Conservation (phyloP, 64 coral and sea anemone genomes). For the Stichodactyla mertensii region DNA sequence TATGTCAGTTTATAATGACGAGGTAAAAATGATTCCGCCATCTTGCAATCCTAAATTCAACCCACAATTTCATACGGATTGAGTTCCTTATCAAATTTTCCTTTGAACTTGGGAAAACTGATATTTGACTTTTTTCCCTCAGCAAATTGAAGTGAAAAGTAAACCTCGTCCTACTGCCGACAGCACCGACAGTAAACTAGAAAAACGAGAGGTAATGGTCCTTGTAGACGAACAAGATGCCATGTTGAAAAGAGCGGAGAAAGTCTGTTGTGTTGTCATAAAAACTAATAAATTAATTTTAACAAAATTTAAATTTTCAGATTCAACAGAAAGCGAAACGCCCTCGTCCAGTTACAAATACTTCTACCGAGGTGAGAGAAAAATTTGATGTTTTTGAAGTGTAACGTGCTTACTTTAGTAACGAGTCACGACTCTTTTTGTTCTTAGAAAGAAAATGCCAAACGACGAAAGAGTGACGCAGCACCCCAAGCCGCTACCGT, state of each 20-base stretch:
- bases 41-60: too few species aligned
- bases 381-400: not conserved
- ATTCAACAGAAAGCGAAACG: not conserved
- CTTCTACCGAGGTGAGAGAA: constrained; percentile 18
- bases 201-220: not conserved
- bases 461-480: constrained; percentile 40
- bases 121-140: too few species aligned
- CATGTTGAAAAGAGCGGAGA: too few species aligned
- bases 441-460: not conserved
- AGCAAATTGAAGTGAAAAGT: not conserved
- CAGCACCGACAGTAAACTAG: constrained; percentile 20
- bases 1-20: too few species aligned
- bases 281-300: not conserved
- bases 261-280: not conserved
- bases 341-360: not conserved
- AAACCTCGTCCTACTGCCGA: not conserved
- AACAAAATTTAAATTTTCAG: not conserved
- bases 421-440: not conserved
- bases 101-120: too few species aligned
- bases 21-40: too few species aligned
- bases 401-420: not conserved
- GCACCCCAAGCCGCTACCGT: not conserved
- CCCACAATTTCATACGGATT: too few species aligned
- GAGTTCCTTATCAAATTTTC: too few species aligned
- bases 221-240: not conserved